Evolutionary conservation across 2,113 vertebrate species (phyloP).

Genomic region (Mustela nigripes): DNA sequence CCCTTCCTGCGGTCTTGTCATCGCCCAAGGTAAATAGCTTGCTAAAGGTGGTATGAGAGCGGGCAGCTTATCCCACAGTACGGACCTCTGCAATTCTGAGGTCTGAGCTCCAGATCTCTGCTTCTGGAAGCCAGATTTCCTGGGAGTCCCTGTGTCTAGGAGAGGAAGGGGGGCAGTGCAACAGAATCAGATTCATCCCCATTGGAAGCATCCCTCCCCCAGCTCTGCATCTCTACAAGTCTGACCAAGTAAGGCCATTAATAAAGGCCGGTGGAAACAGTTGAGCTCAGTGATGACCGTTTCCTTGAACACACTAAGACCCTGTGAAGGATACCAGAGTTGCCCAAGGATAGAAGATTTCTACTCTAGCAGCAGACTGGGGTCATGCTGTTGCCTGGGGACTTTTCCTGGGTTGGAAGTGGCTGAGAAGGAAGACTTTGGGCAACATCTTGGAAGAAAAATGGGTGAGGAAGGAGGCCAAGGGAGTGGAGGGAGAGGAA

Average conservation of each 20-base stretch:
- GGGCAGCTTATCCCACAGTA: background rate
- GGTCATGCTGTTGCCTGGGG: background rate
- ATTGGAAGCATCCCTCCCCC: background rate
- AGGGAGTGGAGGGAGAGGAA: background rate
- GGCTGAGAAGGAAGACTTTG: background rate
- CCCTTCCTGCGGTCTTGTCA: background rate
- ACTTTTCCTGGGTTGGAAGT: background rate
- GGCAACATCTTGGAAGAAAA: background rate
- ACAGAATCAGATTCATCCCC: background rate
- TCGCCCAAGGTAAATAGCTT: slow-evolving; percentile 66
- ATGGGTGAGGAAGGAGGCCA: background rate
- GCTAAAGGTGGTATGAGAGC: background rate
- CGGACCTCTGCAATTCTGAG: background rate
- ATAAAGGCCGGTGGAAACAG: background rate
- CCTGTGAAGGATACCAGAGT: background rate
- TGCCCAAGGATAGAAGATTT: background rate
- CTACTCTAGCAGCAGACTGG: background rate
- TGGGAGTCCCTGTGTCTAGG: background rate
- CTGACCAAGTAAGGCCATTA: background rate
- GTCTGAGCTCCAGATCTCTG: background rate
- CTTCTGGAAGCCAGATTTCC: background rate
- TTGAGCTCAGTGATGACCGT: background rate
- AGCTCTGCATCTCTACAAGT: background rate
- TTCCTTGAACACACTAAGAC: background rate
- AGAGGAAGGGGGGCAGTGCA: background rate